Evolutionary conservation across 2,797 vertebrate species (phyloP), one percentile per base, ranked within the genome.

Genomic region (Danionella dracula): DNA sequence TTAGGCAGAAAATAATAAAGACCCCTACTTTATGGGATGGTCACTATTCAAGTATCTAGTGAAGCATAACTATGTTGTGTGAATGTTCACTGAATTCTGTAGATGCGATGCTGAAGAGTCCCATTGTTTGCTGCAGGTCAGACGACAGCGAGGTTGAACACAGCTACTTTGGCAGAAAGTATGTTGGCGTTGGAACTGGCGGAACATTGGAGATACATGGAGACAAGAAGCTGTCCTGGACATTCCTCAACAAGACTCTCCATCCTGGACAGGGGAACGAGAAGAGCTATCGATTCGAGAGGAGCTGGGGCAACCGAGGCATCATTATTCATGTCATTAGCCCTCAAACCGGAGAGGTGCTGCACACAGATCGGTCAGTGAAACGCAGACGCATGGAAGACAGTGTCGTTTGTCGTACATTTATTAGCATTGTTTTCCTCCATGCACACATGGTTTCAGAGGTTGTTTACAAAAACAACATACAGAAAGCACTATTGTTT

Each of bases 281-380:
- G 56, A 92, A 92, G 29, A 93, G 88, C 66, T 97, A 97, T 60
- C 85, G 84, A 71, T 96, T 96, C 1, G 89, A 95, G 73, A 91
- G 89, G 63, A 92, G 94, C 83, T 99, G 95, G 96, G 96, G 96
- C 0, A 93, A 94, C 78, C 83, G 96, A 0, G 96, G 96, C 2
- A 85, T 99, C 81, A 93, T 99, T 1, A 80, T 95, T 58, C 95
- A 98, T 0, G 75, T 94, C 15, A 89, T 98, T 7, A 84, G 94
- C 48, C 91, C 93, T 1, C 88, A 84, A 57, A 92, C 88, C 0
- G 94, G 90, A 4, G 74, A 90, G 0, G 94, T 98, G 32, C 74
- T 93, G 60, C 90, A 90, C 50, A 84, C 89, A 0, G 93, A 97
- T 66, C 84, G 94, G 96, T 92, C 71, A 76, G 86, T 71, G 27